Evolutionary conservation across 1,140 invertebrate species (phyloP), one percentile per base, ranked within the genome.

Genomic region (Pollicipes pollicipes): DNA sequence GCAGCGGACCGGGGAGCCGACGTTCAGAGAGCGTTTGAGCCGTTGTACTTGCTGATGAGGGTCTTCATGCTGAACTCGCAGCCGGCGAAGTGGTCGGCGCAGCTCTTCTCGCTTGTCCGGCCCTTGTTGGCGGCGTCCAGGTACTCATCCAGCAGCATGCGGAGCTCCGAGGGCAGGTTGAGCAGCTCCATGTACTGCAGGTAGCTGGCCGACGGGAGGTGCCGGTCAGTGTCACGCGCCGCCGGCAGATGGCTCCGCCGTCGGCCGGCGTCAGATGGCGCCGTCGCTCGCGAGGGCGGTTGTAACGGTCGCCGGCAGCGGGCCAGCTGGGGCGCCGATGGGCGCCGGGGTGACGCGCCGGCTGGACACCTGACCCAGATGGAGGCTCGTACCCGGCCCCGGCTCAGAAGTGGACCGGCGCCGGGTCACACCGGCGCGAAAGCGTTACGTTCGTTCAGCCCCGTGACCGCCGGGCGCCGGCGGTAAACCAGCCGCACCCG

Each of bases 51-150:
- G 27, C 72, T 71, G 71, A 74, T 74, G 69, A 76, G 75, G 35
- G 76, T 75, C 73, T 77, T 77, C 29, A 78, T 73, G 30, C 75
- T 76, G 71, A 77, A 77, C 31, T 76, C 70, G 73, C 77, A 78
- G 24, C 74, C 71, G 64, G 70, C 73, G 66, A 73, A 78, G 30
- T 76, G 70, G 17, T 76, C 71, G 26, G 73, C 76, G 70, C 77
- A 78, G 64, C 77, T 75, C 66, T 75, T 75, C 45, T 75, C 71
- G 31, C 69, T 74, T 10, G 64, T 45, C 28, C 76, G 72, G n/a
- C 76, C 77, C 45, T 75, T 73, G 58, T 76, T 74, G 3, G 76
- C 76, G 27, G 76, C 77, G 30, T 76, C 75, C 66, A 74, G 70
- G 70, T 76, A 78, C 66, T 77, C 76, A 32, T 75, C 72, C 21